Evolutionary conservation across 2,888 invertebrate species (phyloP).

Genomic region (Diarsia dahlii): DNA sequence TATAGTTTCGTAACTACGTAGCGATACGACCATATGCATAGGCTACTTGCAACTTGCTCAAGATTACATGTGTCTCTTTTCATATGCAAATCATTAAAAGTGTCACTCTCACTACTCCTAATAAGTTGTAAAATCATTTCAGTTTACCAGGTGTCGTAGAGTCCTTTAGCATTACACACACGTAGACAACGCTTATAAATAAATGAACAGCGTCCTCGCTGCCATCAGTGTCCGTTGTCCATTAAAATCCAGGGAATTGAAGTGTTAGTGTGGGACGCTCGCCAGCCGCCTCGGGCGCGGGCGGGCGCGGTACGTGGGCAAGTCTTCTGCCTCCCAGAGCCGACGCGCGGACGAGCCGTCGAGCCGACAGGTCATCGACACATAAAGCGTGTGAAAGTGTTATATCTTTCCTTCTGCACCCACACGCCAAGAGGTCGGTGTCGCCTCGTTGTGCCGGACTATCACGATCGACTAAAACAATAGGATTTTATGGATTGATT

Average conservation of each 20-base stretch:
- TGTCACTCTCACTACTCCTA: not conserved
- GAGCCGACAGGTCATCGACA: conserved; percentile 84
- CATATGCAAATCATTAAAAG: not conserved
- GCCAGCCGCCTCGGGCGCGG: conserved; percentile 46
- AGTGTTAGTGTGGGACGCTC: conserved; percentile 14
- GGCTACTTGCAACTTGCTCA: not conserved
- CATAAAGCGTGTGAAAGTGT: conserved; percentile 88
- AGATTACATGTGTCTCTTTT: not conserved
- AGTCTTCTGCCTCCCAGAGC: conserved; percentile 74
- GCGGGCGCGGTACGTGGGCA: conserved; percentile 76
- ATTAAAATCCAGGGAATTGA: conserved; percentile 52
- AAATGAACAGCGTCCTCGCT: conserved; percentile 3
- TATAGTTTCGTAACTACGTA: not conserved
- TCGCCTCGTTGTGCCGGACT: conserved; percentile 26
- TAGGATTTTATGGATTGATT: conserved; percentile 33
- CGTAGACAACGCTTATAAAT: conserved; percentile 1
- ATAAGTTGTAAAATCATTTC: not conserved
- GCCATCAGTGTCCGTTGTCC: conserved; percentile 9
- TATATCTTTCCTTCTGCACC: conserved; percentile 84
- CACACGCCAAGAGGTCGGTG: conserved; percentile 72
- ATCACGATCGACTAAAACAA: conserved; percentile 40
- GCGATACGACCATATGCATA: not conserved
- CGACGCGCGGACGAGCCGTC: conserved; percentile 53
- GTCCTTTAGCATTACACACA: not conserved
- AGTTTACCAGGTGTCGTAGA: not conserved